These are phyloP conservation scores for Melanotaenia duboulayi DNA, from an alignment of 2,113 vertebrate genomes.

Conservation along the genomic window DNA sequence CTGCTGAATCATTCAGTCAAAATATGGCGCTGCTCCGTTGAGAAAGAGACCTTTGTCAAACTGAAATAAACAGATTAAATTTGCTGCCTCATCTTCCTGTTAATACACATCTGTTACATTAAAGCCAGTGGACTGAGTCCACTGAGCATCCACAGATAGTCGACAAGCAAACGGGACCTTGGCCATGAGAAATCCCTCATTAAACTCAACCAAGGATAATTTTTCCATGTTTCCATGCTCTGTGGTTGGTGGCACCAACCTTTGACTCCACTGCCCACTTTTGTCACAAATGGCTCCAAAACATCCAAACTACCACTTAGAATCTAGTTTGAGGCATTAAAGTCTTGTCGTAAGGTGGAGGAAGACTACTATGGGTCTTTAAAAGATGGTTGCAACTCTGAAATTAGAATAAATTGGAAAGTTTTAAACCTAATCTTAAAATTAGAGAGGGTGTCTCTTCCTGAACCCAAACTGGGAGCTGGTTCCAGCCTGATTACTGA, in stretches of 20 bases:
- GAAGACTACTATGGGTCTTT: not conserved
- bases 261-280: not conserved
- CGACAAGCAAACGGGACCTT: not conserved
- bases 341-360: not conserved
- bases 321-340: not conserved
- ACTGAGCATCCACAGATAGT: not conserved
- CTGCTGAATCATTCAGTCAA: slow-evolving; percentile 35
- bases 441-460: too few relatives aligned
- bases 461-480: too few relatives aligned
- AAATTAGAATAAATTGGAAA: not conserved
- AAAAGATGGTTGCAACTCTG: not conserved
- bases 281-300: not conserved
- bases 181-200: not conserved
- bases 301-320: not conserved
- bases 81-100: not conserved
- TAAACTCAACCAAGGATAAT: not conserved
- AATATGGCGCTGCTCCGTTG: slow-evolving; percentile 14
- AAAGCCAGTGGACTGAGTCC: not conserved
- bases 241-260: not conserved
- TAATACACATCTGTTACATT: not conserved
- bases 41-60: slow-evolving; percentile 13
- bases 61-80: not conserved
- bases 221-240: slow-evolving; percentile 1
- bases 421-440: too few relatives aligned
- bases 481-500: too few relatives aligned